Base-by-base conservation (phyloP, 2,113 vertebrate genomes). In the Gymnogyps californianus region DNA sequence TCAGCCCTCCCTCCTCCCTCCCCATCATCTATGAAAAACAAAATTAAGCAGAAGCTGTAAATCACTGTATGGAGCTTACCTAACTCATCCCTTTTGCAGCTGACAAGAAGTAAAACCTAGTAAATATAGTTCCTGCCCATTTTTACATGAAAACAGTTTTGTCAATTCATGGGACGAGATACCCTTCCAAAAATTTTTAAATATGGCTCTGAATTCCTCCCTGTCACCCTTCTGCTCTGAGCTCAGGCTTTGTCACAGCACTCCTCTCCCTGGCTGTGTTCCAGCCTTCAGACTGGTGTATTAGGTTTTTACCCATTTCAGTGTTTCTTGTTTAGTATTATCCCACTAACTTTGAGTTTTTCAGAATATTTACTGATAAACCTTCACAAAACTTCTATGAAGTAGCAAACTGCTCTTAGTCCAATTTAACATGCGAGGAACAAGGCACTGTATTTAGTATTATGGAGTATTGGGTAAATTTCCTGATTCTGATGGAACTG, bases 11-110 rank as follows among this genome's bases (percentile, higher is more conserved):
- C 52, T 87, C 38, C 54, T 94, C 49, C 47, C 29, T 86, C 47
- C 28, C 24, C 32, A n/a, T 20, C 54, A 54, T 54, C 54, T 76
- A 62, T 0, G 0, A 70, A 54, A 83, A 85, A 15, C 15, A 80
- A 80, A 96, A 80, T 77, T 42, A 94, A 49, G 71, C 32, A 94
- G 81, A 76, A 95, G 59, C 79, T 92, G 36, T 89, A 95, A 95
- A 88, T 87, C 46, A 86, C 67, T 47, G 7, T 10, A 24, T 10
- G 31, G 57, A 83, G 20, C 47, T 89, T 83, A 38, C 72, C 72
- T 93, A 67, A 65, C 40, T 71, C 54, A 59, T 62, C 36, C 12
- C 11, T 89, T 75, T 71, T 87, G 62, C 64, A 93, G 20, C 32
- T 81, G 83, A 82, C 65, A 65, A 69, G 34, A 51, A 61, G 52